Percentiles rank a stretch among this genome's conserved stretches.
Conservation (phyloP, 2,797 vertebrate species). For the Sandelia bainsii region DNA sequence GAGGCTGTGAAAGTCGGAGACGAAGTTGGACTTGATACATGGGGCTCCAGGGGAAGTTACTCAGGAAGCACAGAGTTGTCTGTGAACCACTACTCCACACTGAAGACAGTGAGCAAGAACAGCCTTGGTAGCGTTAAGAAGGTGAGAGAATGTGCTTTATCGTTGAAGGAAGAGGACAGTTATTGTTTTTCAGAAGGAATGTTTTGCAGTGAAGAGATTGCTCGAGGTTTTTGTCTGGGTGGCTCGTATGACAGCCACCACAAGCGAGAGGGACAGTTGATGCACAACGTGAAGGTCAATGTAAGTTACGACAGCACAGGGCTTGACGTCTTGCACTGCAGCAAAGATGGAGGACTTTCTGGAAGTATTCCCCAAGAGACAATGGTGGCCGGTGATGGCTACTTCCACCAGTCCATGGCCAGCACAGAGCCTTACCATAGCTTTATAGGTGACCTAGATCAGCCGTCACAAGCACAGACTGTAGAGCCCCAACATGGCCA, state of each 20-base stretch:
- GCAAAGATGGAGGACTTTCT: constrained; percentile 80
- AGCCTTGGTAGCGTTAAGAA: constrained; percentile 80
- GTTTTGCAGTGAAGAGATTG: constrained; percentile 86
- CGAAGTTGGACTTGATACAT: constrained; percentile 84
- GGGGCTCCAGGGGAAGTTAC: constrained; percentile 87
- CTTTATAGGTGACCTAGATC: constrained; percentile 86
- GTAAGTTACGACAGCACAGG: constrained; percentile 82
- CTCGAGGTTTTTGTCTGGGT: constrained; percentile 83
- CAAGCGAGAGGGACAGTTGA: constrained; percentile 84
- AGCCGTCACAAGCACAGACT: constrained; percentile 80
- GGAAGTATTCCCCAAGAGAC: constrained; percentile 81
- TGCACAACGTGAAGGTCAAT: constrained; percentile 83
- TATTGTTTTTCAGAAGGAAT: constrained; percentile 85
- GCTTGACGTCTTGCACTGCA: constrained; percentile 81
- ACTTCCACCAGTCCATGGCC: constrained; percentile 84
- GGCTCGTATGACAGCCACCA: constrained; percentile 81
- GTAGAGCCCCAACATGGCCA: constrained; percentile 84
- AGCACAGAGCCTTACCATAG: constrained; percentile 85
- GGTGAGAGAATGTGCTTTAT: constrained; percentile 87
- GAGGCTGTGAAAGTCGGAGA: constrained; percentile 84
- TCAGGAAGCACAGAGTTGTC: constrained; percentile 85
- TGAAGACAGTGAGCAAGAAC: constrained; percentile 84
- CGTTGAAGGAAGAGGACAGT: constrained; percentile 88
- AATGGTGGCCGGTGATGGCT: constrained; percentile 79
- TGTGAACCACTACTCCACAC: constrained; percentile 85